Percentiles rank a stretch among this genome's conserved stretches.
Conservation (phyloP, 2,888 invertebrate genomes). For the Trimorus sp. region DNA sequence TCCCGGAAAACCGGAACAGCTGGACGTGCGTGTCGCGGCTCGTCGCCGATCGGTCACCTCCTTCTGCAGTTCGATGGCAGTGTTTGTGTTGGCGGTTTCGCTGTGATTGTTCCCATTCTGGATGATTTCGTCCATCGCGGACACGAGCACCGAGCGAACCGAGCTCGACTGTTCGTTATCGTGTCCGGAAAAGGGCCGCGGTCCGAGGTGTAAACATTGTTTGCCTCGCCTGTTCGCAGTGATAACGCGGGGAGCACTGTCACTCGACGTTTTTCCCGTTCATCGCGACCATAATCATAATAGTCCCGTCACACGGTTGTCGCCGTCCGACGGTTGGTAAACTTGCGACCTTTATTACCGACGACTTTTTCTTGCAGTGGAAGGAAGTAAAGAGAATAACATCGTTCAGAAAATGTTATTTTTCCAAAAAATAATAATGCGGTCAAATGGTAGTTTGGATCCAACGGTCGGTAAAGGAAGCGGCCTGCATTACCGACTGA, state of each 20-base stretch:
- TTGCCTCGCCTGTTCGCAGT: conserved; percentile 8
- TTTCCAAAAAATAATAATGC: no score
- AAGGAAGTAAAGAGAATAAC: no score
- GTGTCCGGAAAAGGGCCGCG: conserved; percentile 8
- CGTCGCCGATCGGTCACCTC: conserved; percentile 72
- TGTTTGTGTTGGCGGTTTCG: conserved; percentile 72
- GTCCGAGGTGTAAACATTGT: conserved; percentile 19
- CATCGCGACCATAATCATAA: conserved; percentile 4
- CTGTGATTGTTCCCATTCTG: conserved; percentile 77
- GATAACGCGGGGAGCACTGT: conserved; percentile 18
- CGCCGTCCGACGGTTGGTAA: not conserved
- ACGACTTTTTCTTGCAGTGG: not conserved
- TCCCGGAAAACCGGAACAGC: no score
- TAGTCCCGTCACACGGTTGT: not conserved
- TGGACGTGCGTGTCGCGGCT: not conserved
- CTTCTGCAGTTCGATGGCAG: conserved; percentile 72
- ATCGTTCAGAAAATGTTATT: no score
- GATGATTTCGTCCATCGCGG: conserved; percentile 77
- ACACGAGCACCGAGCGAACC: not conserved
- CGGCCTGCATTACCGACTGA: no score
- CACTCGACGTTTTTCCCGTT: conserved; percentile 13
- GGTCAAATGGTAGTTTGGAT: no score
- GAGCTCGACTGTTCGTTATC: no score
- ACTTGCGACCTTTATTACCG: not conserved
- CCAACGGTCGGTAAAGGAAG: no score